Percentiles rank a stretch among this genome's conserved stretches.
Evolutionary conservation across 2,113 vertebrate genomes (phyloP).

Genomic region (Siniperca knerii): DNA sequence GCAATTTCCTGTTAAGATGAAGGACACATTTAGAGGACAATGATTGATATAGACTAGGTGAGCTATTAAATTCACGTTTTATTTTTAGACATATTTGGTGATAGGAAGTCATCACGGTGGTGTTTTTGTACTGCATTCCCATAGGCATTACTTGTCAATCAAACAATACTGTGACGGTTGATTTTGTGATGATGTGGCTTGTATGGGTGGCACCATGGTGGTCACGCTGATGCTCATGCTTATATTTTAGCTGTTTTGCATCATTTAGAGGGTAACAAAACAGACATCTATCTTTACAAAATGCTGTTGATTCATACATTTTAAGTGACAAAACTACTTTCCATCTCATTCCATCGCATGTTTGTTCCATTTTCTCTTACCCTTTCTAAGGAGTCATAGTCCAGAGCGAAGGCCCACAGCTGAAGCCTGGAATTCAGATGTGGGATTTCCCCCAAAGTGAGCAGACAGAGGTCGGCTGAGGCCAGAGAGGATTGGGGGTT

Average conservation of each 20-base stretch:
- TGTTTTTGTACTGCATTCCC: neutral
- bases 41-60: conserved; percentile 1
- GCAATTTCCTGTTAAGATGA: conserved; percentile 81
- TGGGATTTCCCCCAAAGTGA: conserved; percentile 78
- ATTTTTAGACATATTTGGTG: conserved; percentile 27
- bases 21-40: neutral
- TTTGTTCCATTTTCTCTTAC: conserved; percentile 52
- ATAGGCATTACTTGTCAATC: neutral
- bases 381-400: conserved; percentile 84
- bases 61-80: conserved; percentile 8
- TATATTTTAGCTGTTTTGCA: no score
- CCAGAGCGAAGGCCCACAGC: conserved; percentile 85
- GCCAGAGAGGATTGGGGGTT: conserved; percentile 70
- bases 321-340: neutral
- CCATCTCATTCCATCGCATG: neutral
- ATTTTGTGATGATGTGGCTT: neutral
- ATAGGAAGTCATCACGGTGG: neutral
- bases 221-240: no score
- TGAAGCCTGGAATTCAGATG: conserved; percentile 81
- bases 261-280: neutral
- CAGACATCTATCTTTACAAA: neutral
- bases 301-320: neutral
- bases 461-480: conserved; percentile 82
- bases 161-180: neutral
- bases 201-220: neutral